phyloP scores from a whole-genome alignment of 92 coral and sea anemone species.

The Micromussa lordhowensis region DNA sequence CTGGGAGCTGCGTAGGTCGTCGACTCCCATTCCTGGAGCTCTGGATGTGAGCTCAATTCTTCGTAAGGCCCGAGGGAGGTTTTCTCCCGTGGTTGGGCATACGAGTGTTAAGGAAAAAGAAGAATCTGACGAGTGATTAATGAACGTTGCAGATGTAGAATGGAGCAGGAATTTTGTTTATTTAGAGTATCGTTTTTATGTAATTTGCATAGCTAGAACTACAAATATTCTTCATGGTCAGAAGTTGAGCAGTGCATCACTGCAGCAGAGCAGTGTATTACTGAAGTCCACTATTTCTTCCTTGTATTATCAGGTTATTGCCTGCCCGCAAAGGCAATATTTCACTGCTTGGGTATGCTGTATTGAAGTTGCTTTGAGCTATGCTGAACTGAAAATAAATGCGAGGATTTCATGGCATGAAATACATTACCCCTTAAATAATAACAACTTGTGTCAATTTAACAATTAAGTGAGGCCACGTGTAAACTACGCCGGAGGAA shows the following conservation, averaged over 20 bases:
- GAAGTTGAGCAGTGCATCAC: neutral
- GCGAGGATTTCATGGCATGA: too few relatives aligned
- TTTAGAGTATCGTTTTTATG: neutral
- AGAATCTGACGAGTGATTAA: constrained; percentile 32
- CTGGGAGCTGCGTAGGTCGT: constrained; percentile 53
- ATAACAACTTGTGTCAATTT: too few relatives aligned
- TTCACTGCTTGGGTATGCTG: neutral
- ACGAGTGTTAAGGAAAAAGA: constrained; percentile 35
- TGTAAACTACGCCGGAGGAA: too few relatives aligned
- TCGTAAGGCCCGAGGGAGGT: constrained; percentile 37
- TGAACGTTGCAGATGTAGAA: neutral
- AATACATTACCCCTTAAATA: too few relatives aligned
- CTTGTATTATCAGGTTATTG: neutral
- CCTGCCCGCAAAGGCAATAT: neutral
- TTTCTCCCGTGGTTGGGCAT: constrained; percentile 40
- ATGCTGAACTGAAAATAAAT: neutral
- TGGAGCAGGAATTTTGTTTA: neutral
- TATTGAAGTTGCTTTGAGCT: neutral
- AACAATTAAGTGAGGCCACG: too few relatives aligned
- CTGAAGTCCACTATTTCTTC: neutral
- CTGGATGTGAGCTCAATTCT: constrained; percentile 49
- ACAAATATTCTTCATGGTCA: neutral
- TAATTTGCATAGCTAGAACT: neutral
- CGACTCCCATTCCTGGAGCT: constrained; percentile 50
- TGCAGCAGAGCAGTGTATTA: too few relatives aligned